Percentiles rank a stretch among this genome's conserved stretches.
Evolutionary conservation across 1,140 invertebrate genomes (phyloP).

Genomic region (Drosophila tropicalis): DNA sequence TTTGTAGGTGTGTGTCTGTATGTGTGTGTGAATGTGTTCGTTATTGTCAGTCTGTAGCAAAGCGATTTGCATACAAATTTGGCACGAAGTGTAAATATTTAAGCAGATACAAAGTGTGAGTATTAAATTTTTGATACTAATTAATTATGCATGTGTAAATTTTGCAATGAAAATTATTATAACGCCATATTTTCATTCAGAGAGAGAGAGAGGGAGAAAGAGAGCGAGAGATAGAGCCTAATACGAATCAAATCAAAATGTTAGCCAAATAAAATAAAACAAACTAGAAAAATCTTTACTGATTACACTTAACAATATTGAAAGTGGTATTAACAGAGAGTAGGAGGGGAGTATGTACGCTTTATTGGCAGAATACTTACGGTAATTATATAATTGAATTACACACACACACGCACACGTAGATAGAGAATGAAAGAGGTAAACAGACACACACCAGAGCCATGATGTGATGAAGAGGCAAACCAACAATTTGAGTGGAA

Average conservation of each 20-base stretch:
- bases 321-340: neutral
- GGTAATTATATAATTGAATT: slow-evolving; percentile 68
- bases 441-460: neutral
- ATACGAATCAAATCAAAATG: slow-evolving; percentile 33
- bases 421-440: too few relatives aligned
- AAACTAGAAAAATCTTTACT: slow-evolving; percentile 37
- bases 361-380: slow-evolving; percentile 37
- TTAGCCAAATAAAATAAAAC: slow-evolving; percentile 46
- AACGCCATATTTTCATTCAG: slow-evolving; percentile 69
- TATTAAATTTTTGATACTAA: slow-evolving; percentile 83
- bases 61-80: slow-evolving; percentile 83
- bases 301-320: slow-evolving; percentile 23
- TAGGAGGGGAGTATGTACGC: neutral
- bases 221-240: neutral
- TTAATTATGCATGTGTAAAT: slow-evolving; percentile 83
- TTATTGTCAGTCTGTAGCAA: slow-evolving; percentile 81
- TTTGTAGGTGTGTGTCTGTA: slow-evolving; percentile 23
- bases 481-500: neutral
- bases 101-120: slow-evolving; percentile 81
- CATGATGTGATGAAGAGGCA: neutral
- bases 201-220: neutral
- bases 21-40: slow-evolving; percentile 42
- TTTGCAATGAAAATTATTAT: slow-evolving; percentile 81
- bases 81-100: slow-evolving; percentile 83
- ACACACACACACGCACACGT: neutral